These are phyloP conservation scores for Lasioglossum zephyrum DNA, from an alignment of 2,888 invertebrate species.

Conservation along the genomic window DNA sequence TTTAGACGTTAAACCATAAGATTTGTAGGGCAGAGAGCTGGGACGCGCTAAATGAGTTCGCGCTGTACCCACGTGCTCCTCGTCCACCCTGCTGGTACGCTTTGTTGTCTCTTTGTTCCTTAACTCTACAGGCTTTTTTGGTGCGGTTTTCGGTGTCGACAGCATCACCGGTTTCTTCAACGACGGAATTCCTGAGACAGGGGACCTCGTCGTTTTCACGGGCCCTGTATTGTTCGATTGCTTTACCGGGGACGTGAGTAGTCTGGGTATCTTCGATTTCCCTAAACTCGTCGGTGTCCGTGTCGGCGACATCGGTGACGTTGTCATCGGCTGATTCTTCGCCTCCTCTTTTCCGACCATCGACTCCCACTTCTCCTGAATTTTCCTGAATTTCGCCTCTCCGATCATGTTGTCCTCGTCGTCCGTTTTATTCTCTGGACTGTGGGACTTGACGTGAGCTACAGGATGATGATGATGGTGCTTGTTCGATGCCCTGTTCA, in stretches of 20 bases:
- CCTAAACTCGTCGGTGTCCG: conserved; percentile 81
- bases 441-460: conserved; percentile 44
- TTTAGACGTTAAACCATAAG: conserved; percentile 78
- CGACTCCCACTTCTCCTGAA: conserved; percentile 93
- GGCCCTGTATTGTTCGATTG: conserved; percentile 82
- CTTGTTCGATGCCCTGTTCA: conserved; percentile 70
- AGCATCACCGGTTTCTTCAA: conserved; percentile 76
- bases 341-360: conserved; percentile 87
- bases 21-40: conserved; percentile 89
- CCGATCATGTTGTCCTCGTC: conserved; percentile 82
- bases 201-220: conserved; percentile 73
- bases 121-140: conserved; percentile 66
- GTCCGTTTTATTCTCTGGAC: conserved; percentile 58
- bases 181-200: conserved; percentile 79
- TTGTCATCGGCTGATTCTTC: conserved; percentile 73
- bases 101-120: conserved; percentile 74
- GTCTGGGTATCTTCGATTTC: conserved; percentile 91
- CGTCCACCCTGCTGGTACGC: conserved; percentile 88
- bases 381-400: conserved; percentile 89
- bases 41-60: conserved; percentile 86
- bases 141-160: conserved; percentile 58
- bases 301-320: conserved; percentile 83
- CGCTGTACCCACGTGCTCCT: conserved; percentile 82
- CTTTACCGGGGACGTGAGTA: conserved; percentile 90
- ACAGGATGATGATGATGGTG: conserved; percentile 36